Evolutionary conservation across 2,888 invertebrate species (phyloP).

Genomic region (Mechanitis messenoides): DNA sequence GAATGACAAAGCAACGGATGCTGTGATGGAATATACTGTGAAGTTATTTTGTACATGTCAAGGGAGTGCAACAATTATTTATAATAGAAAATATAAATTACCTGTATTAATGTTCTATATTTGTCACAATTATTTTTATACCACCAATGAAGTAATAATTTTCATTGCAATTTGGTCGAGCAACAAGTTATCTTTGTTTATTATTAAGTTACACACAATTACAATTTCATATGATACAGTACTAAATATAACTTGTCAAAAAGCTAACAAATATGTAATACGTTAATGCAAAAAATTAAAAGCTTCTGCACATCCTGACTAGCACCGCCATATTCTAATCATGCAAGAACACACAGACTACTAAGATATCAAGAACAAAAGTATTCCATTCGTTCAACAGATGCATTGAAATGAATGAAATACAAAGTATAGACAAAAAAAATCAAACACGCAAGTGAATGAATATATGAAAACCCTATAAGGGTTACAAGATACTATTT

Average conservation of each 20-base stretch:
- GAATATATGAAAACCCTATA: background rate
- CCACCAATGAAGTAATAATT: constrained; percentile 70
- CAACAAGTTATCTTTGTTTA: constrained; percentile 32
- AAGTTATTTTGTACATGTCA: constrained; percentile 8
- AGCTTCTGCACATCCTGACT: constrained; percentile 71
- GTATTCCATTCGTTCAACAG: constrained; percentile 27
- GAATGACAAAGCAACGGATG: constrained; percentile 29
- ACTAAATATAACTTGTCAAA: constrained; percentile 37
- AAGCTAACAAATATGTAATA: constrained; percentile 48
- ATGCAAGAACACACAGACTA: constrained; percentile 38
- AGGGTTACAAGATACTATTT: too few relatives aligned
- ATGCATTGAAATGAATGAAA: constrained; percentile 28
- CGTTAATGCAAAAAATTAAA: constrained; percentile 61
- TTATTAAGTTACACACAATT: constrained; percentile 30
- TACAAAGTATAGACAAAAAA: constrained; percentile 36
- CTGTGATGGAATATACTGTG: constrained; percentile 23
- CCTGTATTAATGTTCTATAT: constrained; percentile 65
- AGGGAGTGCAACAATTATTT: constrained; percentile 14
- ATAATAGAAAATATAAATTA: constrained; percentile 55
- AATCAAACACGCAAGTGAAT: constrained; percentile 32
- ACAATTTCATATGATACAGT: constrained; percentile 31
- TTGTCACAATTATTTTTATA: constrained; percentile 76
- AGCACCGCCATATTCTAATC: constrained; percentile 73
- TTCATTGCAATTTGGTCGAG: constrained; percentile 67
- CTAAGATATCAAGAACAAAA: constrained; percentile 12